phyloP scores from a whole-genome alignment of 1,140 invertebrate species.

The Heliconius eleuchia region DNA sequence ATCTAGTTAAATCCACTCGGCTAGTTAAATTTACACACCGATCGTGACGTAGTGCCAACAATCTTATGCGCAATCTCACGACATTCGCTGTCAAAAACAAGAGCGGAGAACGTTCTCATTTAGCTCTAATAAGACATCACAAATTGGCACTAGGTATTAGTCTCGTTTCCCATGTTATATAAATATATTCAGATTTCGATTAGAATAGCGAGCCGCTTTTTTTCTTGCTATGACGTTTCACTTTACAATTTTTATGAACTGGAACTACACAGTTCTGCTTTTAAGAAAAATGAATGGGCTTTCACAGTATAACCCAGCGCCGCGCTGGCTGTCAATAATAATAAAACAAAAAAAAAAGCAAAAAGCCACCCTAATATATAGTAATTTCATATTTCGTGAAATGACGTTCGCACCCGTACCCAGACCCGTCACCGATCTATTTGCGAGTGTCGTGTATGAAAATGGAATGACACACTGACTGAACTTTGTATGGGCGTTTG shows the following conservation, averaged over 20 bases:
- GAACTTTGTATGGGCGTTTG: constrained; percentile 31
- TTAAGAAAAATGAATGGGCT: constrained; percentile 38
- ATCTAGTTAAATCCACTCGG: not conserved
- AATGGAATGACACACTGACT: constrained; percentile 73
- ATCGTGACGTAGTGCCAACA: constrained; percentile 55
- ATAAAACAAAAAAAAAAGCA: constrained; percentile 57
- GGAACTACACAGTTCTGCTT: not conserved
- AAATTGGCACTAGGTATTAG: constrained; percentile 58
- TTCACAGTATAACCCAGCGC: constrained; percentile 38
- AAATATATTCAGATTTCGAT: constrained; percentile 51
- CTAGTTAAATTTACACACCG: constrained; percentile 30
- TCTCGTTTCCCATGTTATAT: constrained; percentile 51
- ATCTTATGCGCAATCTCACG: constrained; percentile 71
- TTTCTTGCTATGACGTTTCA: constrained; percentile 29
- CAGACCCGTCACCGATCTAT: constrained; percentile 75
- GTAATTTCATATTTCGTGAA: constrained; percentile 78
- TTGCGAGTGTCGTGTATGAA: constrained; percentile 73
- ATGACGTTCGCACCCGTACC: constrained; percentile 62
- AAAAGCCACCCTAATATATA: constrained; percentile 68
- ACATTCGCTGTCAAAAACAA: constrained; percentile 62
- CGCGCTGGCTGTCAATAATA: constrained; percentile 32
- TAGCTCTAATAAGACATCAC: constrained; percentile 55
- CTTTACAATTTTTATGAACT: not conserved
- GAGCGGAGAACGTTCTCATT: constrained; percentile 53
- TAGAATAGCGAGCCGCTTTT: constrained; percentile 46